These are phyloP conservation scores for Drosophila borborema DNA, from an alignment of 2,888 invertebrate genomes.

Conservation along the genomic window DNA sequence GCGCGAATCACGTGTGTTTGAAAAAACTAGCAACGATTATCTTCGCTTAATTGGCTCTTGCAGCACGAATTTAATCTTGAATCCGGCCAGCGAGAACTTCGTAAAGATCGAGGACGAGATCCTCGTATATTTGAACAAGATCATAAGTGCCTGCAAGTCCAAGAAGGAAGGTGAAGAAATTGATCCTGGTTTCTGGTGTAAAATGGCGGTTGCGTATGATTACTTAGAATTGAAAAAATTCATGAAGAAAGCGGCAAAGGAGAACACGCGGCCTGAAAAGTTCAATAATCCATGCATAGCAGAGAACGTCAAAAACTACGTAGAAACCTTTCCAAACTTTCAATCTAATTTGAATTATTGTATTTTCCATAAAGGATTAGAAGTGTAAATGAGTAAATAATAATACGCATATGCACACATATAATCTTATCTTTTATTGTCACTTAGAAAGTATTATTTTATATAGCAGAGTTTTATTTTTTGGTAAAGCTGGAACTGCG, in stretches of 20 bases:
- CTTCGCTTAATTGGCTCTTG: background rate
- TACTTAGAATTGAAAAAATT: background rate
- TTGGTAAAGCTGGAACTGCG: too few relatives aligned
- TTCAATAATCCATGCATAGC: background rate
- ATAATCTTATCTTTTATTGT: too few relatives aligned
- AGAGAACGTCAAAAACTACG: background rate
- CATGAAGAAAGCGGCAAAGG: background rate
- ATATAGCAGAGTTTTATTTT: too few relatives aligned
- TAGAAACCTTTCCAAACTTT: background rate
- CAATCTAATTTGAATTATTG: background rate
- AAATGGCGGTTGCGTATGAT: background rate
- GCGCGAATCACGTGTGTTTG: background rate
- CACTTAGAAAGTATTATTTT: too few relatives aligned
- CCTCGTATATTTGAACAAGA: background rate
- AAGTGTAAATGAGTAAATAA: too few relatives aligned
- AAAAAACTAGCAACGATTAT: background rate
- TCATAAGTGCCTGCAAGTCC: background rate
- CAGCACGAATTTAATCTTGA: accelerated
- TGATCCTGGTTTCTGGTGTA: background rate
- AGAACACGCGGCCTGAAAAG: background rate
- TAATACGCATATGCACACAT: too few relatives aligned
- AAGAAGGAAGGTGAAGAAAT: too few relatives aligned
- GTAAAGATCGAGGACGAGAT: background rate
- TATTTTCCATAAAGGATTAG: background rate
- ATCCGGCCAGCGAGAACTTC: background rate